These are phyloP conservation scores for Catocala nupta DNA, from an alignment of 2,888 invertebrate genomes.

Conservation along the genomic window DNA sequence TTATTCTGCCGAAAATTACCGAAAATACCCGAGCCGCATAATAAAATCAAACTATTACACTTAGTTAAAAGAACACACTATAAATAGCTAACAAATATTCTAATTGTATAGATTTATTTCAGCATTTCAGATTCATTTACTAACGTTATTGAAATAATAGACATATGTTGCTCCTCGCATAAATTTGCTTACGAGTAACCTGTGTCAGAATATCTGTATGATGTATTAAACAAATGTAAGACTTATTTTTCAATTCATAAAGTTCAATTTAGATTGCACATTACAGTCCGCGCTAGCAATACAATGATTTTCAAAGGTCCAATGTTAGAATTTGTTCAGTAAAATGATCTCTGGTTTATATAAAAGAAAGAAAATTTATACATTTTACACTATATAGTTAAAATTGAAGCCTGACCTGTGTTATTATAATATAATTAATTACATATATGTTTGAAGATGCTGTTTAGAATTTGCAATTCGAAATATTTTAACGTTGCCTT, in stretches of 20 bases:
- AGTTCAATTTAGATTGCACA: constrained; percentile 42
- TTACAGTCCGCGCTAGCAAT: constrained; percentile 30
- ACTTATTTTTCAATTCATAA: constrained; percentile 36
- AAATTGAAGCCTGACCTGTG: constrained; percentile 42
- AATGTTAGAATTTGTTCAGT: constrained; percentile 36
- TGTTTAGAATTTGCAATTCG: not conserved
- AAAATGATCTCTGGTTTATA: constrained; percentile 39
- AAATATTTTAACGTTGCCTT: constrained; percentile 6
- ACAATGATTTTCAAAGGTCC: constrained; percentile 34
- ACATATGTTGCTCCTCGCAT: constrained; percentile 22
- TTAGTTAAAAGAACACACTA: constrained; percentile 4
- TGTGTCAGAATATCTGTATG: constrained; percentile 5
- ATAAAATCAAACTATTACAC: constrained; percentile 9
- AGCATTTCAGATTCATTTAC: constrained; percentile 41
- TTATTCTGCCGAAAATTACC: not conserved
- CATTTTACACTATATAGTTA: constrained; percentile 18
- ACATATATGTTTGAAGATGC: too few species aligned
- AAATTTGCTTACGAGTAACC: constrained; percentile 4
- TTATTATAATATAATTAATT: constrained; percentile 3
- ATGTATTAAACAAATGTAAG: constrained; percentile 38
- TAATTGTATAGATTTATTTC: constrained; percentile 6
- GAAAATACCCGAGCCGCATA: not conserved
- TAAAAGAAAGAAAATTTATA: constrained; percentile 23
- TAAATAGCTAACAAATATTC: constrained; percentile 1
- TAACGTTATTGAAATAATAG: constrained; percentile 38